Evolutionary conservation across 2,797 vertebrate species (phyloP), one percentile per base, ranked within the genome.

Genomic region (Orestias chungarensis): DNA sequence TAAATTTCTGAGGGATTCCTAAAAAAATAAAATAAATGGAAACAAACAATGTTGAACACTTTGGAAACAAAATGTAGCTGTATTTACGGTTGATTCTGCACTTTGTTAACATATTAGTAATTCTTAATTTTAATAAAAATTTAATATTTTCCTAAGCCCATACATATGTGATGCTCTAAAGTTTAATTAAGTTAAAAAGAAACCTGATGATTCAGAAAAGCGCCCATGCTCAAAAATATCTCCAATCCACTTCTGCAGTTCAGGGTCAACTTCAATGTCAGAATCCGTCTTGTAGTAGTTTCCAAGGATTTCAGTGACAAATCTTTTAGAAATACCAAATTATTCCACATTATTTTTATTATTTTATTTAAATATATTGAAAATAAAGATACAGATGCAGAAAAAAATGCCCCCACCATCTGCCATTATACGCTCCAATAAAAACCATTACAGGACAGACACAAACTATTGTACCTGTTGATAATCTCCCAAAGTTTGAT

Each of bases 401-500:
- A n/a, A n/a, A n/a, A n/a, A n/a, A n/a, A n/a, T n/a, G n/a, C 47
- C 7, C 46, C 23, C 8, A 49, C n/a, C 23, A 10, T n/a, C 20
- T 10, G 2, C 9, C 47, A 49, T 47, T 47, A 6, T 47, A 12
- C 3, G 23, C 20, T 47, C 4, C 8, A 6, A 2, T 47, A 47
- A 20, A 47, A 49, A 8, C 23, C 47, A 49, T 49, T 49, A 8
- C 23, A 23, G 47, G n/a, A 49, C 23, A n/a, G 47, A 49, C 8
- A 15, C 1, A 23, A 18, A 1, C 23, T 70, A 11, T 35, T 7
- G 1, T 80, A 96, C 95, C 89, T 94, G 73, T 92, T 64, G 66
- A 95, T 92, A 6, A 93, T 91, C 0, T 82, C 71, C 95, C 96
- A 96, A 52, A 95, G 87, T 0, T 64, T 84, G 70, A 96, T 73